Conservation (phyloP, 1,140 invertebrate species). For the Druon quercuslanigerum region DNA sequence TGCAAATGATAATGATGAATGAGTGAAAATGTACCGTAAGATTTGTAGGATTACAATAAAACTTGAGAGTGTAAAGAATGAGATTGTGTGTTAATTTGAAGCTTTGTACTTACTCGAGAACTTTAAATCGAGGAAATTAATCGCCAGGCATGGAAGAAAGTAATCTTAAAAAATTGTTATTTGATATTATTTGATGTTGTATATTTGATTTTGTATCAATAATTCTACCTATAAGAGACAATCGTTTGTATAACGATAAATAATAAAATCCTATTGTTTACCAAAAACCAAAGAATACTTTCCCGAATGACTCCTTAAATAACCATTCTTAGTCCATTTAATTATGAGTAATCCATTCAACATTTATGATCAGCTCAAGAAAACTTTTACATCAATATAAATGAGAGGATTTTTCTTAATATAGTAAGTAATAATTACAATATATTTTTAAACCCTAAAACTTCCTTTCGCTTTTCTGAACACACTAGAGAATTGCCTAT, state of each 20-base stretch:
- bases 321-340: no score
- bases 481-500: no score
- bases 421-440: no score
- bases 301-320: no score
- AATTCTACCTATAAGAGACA: constrained; percentile 22
- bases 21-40: no score
- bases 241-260: constrained; percentile 10
- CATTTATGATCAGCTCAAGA: no score
- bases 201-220: constrained; percentile 20
- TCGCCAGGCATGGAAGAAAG: neutral
- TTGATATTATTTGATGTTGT: constrained; percentile 25
- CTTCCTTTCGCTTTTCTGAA: neutral
- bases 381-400: no score
- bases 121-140: neutral
- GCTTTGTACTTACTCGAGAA: constrained; percentile 7
- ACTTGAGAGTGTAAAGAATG: neutral
- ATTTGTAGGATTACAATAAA: no score
- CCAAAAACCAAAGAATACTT: neutral
- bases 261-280: constrained; percentile 10
- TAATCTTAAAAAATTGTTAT: constrained; percentile 27
- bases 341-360: no score
- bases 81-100: neutral
- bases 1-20: no score
- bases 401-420: no score
- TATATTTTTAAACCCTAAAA: neutral